Base-by-base conservation (phyloP, 30 jellyfish, hydroid and myxozoan genomes). In the Aurelia sp. region DNA sequence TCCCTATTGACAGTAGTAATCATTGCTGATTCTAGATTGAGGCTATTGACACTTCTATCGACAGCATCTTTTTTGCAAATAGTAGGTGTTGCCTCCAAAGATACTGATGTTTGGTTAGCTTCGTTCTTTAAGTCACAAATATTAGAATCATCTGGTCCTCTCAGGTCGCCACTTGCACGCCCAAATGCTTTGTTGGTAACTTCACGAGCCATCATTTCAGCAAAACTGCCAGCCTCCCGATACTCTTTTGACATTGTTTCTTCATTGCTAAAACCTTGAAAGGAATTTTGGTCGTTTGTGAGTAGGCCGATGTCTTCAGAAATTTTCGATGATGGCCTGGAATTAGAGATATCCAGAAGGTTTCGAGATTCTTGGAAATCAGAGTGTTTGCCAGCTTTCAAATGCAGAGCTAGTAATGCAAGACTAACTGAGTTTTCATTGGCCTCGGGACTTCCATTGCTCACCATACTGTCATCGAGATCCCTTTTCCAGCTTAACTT, bases 401-500 rank as follows among this genome's bases (percentile, higher is more conserved):
- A n/a, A 13, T 84, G 93, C 81, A 84, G 35, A 13, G 87, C 81
- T 9, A 84, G 87, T 22, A 84, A 60, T 10, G 87, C 93, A 40
- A 84, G 15, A 47, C 93, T 73, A 27, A 84, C 27, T 13, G 93
- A 84, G 66, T 84, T 84, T 21, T 84, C 93, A 47, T 84, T 84
- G 4, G 72, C 72, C 41, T 84, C 93, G 27, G 33, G 31, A 8
- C 79, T 80, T 19, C 87, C 87, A 55, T 84, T 84, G 71, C 87
- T 84, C 17, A 84, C 87, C 13, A 73, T 73, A 67, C 93, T 84
- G 3, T 84, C 93, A 13, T 84, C 93, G 64, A 70, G 80, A n/a
- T 84, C 93, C 37, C 93, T 63, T 66, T 84, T 84, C 93, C 81
- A 58, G 87, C 93, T 84, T 52, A 84, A 81, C 50, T 84, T 84